phyloP scores from a whole-genome alignment of 2,113 vertebrate species.

The Empidonax alnorum region DNA sequence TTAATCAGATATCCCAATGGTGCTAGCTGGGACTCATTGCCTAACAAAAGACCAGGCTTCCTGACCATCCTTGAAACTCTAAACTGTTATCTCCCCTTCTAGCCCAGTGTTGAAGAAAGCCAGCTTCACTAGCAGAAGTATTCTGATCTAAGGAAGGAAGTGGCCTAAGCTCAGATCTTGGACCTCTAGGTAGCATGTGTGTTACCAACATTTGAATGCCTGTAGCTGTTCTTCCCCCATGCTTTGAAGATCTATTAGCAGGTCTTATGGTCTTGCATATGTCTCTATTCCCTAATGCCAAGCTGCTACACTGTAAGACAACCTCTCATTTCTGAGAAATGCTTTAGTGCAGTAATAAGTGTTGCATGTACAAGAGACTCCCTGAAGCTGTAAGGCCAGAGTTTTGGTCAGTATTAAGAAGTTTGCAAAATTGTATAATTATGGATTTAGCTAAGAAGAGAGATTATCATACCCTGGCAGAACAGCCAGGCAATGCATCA shows the following conservation, averaged over 20 bases:
- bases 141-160: background rate
- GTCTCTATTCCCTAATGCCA: background rate
- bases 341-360: background rate
- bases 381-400: background rate
- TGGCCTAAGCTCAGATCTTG: background rate
- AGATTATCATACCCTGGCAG: background rate
- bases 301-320: background rate
- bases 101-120: background rate
- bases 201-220: background rate
- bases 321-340: background rate
- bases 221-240: background rate
- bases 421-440: background rate
- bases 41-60: background rate
- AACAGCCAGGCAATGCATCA: background rate
- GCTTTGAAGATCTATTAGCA: background rate
- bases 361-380: background rate
- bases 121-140: background rate
- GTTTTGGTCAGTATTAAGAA: background rate
- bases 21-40: background rate
- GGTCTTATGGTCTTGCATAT: background rate
- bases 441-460: background rate
- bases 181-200: background rate
- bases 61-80: background rate
- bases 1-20: background rate
- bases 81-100: background rate